Base-by-base conservation (phyloP, 2,113 vertebrate genomes). In the Acrocephalus arundinaceus region DNA sequence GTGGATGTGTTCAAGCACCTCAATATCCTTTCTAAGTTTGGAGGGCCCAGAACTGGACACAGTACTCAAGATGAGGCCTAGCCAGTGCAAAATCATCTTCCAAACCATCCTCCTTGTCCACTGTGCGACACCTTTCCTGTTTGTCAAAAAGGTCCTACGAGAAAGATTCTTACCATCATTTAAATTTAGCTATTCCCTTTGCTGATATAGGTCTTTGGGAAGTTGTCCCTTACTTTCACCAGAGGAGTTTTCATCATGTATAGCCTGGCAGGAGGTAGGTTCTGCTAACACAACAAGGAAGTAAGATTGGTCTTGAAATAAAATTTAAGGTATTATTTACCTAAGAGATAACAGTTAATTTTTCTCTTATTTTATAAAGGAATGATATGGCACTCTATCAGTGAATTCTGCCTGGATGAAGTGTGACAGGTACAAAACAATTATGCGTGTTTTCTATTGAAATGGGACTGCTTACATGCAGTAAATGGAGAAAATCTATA, bases 1-100 rank as follows among this genome's bases (percentile, higher is more conserved):
- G 13, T 31, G 33, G 21, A 37, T 20, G 11, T 0, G 0, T 14
- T 10, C 0, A 1, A 63, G 17, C 1, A 7, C 17, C 48, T 46
- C 39, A 45, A 84, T 33, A 22, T 31, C 33, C 27, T 46, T 37
- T 27, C 21, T 14, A 37, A 18, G 4, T 1, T 72, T 73, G 48
- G 1, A 7, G 7, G 9, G 8, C 9, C 21, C 27, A 45, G 55
- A 61, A 45, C 17, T 22, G 27, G 39, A 46, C 27, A 33, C 9
- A 63, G 13, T 4, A 72, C 21, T 21, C 31, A 52, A 35, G 9
- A 11, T 33, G 14, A 1, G 1, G 17, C 48, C 48, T 17, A 45
- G 19, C 11, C 13, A 3, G 7, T 15, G 33, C 41, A 48, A 55
- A 74, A 39, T 33, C 49, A 55, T n/a, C n/a, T n/a, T 55, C 28